Percentiles rank a stretch among this genome's conserved stretches.
These are phyloP conservation scores for Patagioenas fasciata DNA, from an alignment of 2,113 vertebrate species.

Conservation along the genomic window DNA sequence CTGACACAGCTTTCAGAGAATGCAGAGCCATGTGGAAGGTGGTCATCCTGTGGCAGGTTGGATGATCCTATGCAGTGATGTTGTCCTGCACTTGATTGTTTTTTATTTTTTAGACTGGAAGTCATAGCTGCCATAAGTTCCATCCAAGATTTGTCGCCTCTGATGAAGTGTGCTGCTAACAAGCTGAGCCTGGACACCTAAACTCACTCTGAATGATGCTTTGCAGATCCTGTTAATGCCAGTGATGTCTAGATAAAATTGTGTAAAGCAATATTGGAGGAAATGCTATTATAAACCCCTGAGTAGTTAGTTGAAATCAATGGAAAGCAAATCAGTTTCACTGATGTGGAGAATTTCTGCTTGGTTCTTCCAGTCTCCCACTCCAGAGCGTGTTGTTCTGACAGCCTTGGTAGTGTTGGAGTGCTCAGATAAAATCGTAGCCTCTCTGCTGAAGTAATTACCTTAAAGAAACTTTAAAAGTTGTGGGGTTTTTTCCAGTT, in stretches of 20 bases:
- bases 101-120: neutral
- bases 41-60: neutral
- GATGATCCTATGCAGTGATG: neutral
- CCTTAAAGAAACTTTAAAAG: neutral
- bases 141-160: neutral
- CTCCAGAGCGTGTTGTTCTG: neutral
- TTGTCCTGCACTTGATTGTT: neutral
- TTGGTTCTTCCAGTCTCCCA: neutral
- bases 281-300: rapidly evolving
- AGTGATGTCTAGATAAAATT: neutral
- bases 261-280: neutral
- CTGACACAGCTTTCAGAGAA: neutral
- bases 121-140: neutral
- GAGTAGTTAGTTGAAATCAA: neutral
- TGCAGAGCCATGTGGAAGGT: neutral
- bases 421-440: neutral
- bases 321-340: neutral
- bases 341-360: neutral
- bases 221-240: neutral
- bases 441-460: neutral
- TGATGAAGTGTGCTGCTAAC: neutral
- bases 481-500: neutral
- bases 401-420: neutral
- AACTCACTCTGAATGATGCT: neutral
- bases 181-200: neutral